These are phyloP conservation scores for Amaurobius ferox DNA, from an alignment of 2,888 invertebrate genomes.

Conservation along the genomic window DNA sequence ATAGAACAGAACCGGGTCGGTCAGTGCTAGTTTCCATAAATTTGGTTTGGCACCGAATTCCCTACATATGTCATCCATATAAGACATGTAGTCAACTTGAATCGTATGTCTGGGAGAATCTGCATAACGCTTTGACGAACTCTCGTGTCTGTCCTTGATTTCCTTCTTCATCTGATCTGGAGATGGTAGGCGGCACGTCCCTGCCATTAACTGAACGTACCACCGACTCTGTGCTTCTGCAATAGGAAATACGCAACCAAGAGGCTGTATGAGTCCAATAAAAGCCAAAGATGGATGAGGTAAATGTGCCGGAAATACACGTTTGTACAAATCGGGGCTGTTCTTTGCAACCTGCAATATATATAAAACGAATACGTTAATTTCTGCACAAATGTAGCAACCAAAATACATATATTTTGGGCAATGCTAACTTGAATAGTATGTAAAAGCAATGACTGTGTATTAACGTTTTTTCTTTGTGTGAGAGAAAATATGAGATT, in stretches of 20 bases:
- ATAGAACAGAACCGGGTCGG: slow-evolving; percentile 75
- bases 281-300: slow-evolving; percentile 77
- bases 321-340: slow-evolving; percentile 77
- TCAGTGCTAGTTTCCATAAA: slow-evolving; percentile 75
- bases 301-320: slow-evolving; percentile 77
- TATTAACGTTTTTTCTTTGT: no score
- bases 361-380: no score
- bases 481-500: no score
- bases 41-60: slow-evolving; percentile 78
- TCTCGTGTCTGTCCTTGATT: slow-evolving; percentile 75
- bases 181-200: slow-evolving; percentile 76
- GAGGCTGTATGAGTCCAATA: slow-evolving; percentile 78
- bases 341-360: slow-evolving; percentile 32
- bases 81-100: slow-evolving; percentile 74
- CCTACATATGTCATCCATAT: slow-evolving; percentile 79
- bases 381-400: no score
- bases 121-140: slow-evolving; percentile 67
- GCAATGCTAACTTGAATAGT: no score
- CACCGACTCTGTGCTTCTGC: slow-evolving; percentile 79
- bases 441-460: no score
- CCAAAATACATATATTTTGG: no score
- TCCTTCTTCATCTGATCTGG: slow-evolving; percentile 76
- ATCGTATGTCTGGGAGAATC: slow-evolving; percentile 64
- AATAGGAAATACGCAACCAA: slow-evolving; percentile 79
- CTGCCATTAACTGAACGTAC: slow-evolving; percentile 77